A percentile compares a stretch with the other conserved stretches of the same genome.
These are phyloP conservation scores for Dryas iulia DNA, from an alignment of 1,140 invertebrate species.

Conservation along the genomic window DNA sequence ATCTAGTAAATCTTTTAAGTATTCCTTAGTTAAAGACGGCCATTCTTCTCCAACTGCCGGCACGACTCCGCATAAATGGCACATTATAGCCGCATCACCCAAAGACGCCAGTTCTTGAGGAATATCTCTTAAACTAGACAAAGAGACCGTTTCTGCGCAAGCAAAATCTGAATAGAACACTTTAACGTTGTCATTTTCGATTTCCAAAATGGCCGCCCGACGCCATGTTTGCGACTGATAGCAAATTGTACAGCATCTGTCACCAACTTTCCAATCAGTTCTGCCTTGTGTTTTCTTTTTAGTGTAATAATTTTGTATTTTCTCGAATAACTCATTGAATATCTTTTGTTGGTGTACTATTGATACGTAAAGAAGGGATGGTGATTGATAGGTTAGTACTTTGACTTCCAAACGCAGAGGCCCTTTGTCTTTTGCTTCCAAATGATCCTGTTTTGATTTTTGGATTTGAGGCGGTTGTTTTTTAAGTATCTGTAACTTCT, in stretches of 20 bases:
- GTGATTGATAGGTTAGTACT: conserved; percentile 73
- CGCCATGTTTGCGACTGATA: conserved; percentile 75
- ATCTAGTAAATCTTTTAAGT: conserved; percentile 76
- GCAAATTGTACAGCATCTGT: conserved; percentile 76
- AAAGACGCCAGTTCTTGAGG: conserved; percentile 59
- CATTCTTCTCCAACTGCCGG: conserved; percentile 79
- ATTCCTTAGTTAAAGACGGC: conserved; percentile 78
- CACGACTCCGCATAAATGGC: conserved; percentile 80
- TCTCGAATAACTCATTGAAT: conserved; percentile 60
- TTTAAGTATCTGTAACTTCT: conserved; percentile 34
- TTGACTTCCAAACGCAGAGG: conserved; percentile 76
- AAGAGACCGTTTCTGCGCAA: conserved; percentile 63
- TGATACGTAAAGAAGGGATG: conserved; percentile 79
- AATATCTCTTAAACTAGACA: conserved; percentile 65
- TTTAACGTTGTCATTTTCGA: conserved; percentile 55
- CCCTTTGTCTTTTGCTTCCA: conserved; percentile 69
- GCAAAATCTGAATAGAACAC: conserved; percentile 81
- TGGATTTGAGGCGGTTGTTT: conserved; percentile 13
- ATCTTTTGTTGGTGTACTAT: conserved; percentile 57
- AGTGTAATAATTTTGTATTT: conserved; percentile 79
- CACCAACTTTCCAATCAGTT: conserved; percentile 61
- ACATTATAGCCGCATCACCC: conserved; percentile 77
- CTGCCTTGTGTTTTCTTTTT: conserved; percentile 43
- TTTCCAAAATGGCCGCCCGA: conserved; percentile 74
- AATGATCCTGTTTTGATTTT: conserved; percentile 38